A percentile compares a stretch with the other conserved stretches of the same genome.
phyloP scores from a whole-genome alignment of 2,888 invertebrate species.

The Seladonia tumulorum region DNA sequence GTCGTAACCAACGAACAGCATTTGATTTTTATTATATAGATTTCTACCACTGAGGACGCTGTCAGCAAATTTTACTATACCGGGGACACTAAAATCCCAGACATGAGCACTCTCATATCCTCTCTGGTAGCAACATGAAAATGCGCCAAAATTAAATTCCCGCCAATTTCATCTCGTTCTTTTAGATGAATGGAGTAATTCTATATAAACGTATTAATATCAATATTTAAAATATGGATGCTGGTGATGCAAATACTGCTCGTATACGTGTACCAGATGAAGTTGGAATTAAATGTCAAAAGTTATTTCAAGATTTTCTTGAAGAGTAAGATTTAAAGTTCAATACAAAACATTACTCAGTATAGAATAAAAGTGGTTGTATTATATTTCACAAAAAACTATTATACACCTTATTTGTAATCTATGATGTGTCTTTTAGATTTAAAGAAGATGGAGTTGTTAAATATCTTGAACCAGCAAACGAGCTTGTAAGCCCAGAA shows the following conservation, averaged over 20 bases:
- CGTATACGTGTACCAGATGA: slow-evolving; percentile 94
- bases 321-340: slow-evolving; percentile 89
- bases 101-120: no score
- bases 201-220: background rate
- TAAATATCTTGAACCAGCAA: slow-evolving; percentile 94
- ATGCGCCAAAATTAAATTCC: slow-evolving; percentile 50
- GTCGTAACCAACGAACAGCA: no score
- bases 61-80: no score
- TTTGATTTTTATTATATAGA: no score
- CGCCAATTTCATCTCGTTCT: slow-evolving; percentile 57
- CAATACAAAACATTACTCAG: background rate
- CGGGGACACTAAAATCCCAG: no score
- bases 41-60: no score
- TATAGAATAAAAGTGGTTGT: background rate
- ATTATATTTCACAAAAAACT: background rate
- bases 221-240: slow-evolving; percentile 88
- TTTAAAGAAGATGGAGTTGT: slow-evolving; percentile 94
- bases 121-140: slow-evolving; percentile 39
- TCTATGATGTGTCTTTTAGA: slow-evolving; percentile 63
- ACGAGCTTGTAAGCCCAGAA: slow-evolving; percentile 94
- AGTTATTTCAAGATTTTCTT: slow-evolving; percentile 97
- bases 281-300: slow-evolving; percentile 96
- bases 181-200: slow-evolving; percentile 9
- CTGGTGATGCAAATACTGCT: slow-evolving; percentile 90
- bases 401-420: slow-evolving; percentile 22